Percentiles rank a stretch among this genome's conserved stretches.
Evolutionary conservation across 37 sponge, comb jelly and placozoan species (phyloP).

Genomic region (Haliclona indistincta): DNA sequence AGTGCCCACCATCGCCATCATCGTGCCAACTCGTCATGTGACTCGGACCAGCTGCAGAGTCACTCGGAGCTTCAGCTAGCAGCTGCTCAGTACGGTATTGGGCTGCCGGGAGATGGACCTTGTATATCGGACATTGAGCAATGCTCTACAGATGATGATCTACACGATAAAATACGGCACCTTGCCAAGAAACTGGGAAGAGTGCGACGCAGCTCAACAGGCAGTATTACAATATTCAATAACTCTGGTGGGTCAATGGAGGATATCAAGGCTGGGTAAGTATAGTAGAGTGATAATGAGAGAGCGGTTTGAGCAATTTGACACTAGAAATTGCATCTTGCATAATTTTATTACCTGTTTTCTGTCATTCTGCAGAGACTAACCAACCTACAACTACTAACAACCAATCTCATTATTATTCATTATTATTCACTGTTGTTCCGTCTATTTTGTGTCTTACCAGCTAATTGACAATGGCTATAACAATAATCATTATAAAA

Average conservation of each 20-base stretch:
- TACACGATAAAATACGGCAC: conserved; percentile 27
- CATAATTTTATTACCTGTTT: no score
- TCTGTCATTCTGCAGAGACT: no score
- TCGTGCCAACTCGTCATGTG: conserved; percentile 49
- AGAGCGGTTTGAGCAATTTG: no score
- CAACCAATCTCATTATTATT: no score
- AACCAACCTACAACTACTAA: no score
- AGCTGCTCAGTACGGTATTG: conserved; percentile 3
- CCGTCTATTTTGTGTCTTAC: no score
- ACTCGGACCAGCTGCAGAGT: conserved; percentile 39
- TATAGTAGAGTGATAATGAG: no score
- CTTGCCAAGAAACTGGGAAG: conserved; percentile 34
- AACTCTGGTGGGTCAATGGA: conserved; percentile 54
- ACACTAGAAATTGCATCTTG: no score
- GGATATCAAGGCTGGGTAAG: conserved; percentile 23
- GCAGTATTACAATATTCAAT: conserved; percentile 44
- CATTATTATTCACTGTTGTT: no score
- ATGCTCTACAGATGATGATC: conserved; percentile 53
- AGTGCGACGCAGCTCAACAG: conserved; percentile 50
- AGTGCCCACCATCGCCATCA: neutral
- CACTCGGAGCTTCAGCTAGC: neutral
- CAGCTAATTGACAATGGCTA: no score
- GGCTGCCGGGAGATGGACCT: conserved; percentile 41
- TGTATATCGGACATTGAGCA: conserved; percentile 57
- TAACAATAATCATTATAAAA: no score